A percentile compares a stretch with the other conserved stretches of the same genome.
phyloP scores from a whole-genome alignment of 2,888 invertebrate genomes.

The Meteorus colon region DNA sequence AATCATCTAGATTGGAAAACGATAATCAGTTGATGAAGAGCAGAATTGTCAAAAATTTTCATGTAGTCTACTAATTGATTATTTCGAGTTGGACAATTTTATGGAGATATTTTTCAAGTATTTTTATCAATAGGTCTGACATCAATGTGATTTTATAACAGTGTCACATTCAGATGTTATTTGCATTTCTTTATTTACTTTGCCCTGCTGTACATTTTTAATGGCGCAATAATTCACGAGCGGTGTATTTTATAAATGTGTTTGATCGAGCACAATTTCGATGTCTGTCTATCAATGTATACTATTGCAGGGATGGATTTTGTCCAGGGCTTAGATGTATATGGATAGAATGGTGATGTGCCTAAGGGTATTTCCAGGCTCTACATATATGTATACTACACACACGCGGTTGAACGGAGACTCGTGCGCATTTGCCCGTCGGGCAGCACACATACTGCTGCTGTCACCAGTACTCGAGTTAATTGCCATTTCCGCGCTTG shows the following conservation, averaged over 20 bases:
- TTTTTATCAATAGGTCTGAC: too few species aligned
- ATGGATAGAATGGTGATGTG: constrained; percentile 29
- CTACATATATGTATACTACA: constrained; percentile 31
- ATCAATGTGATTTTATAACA: background rate
- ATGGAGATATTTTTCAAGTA: too few species aligned
- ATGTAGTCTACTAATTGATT: too few species aligned
- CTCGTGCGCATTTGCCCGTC: constrained; percentile 61
- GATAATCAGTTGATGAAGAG: too few species aligned
- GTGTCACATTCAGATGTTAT: constrained; percentile 34
- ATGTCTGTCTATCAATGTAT: constrained; percentile 9
- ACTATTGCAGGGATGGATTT: background rate
- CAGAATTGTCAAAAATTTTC: too few species aligned
- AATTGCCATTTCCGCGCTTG: constrained; percentile 72
- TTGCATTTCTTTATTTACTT: background rate
- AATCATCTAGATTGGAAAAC: too few species aligned
- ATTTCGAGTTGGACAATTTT: too few species aligned
- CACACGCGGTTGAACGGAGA: constrained; percentile 47
- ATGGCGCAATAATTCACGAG: constrained; percentile 33
- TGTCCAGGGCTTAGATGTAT: constrained; percentile 25
- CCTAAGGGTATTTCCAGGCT: constrained; percentile 50
- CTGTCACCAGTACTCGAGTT: constrained; percentile 71
- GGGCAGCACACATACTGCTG: constrained; percentile 65
- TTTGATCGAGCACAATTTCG: constrained; percentile 39
- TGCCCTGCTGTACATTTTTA: constrained; percentile 23
- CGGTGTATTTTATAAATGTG: constrained; percentile 23